These are phyloP conservation scores for Plebejus anna DNA, from an alignment of 2,888 invertebrate species.

Conservation along the genomic window DNA sequence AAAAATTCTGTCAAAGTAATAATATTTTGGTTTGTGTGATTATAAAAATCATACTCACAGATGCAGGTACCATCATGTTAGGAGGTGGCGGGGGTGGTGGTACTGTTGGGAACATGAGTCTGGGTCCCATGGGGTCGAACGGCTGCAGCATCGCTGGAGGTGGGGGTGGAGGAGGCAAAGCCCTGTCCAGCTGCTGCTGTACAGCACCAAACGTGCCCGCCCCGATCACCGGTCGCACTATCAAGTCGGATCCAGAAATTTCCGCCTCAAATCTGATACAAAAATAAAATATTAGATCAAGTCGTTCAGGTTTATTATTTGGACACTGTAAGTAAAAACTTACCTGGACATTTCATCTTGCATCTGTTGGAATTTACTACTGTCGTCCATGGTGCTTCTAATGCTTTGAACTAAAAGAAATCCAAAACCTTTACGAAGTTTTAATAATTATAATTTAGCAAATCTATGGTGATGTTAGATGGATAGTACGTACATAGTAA, in stretches of 20 bases:
- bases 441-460: constrained; percentile 48
- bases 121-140: constrained; percentile 50
- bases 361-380: constrained; percentile 86
- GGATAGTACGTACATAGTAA: constrained; percentile 35
- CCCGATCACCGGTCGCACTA: constrained; percentile 84
- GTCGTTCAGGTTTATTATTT: not conserved
- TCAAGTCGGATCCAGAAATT: constrained; percentile 83
- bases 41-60: constrained; percentile 62
- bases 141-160: constrained; percentile 55
- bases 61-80: constrained; percentile 85
- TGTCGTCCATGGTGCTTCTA: constrained; percentile 65
- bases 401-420: constrained; percentile 69
- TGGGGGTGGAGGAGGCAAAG: constrained; percentile 61
- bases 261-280: constrained; percentile 91
- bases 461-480: constrained; percentile 40
- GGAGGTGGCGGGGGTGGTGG: constrained; percentile 84
- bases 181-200: constrained; percentile 83
- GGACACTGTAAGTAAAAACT: constrained; percentile 34
- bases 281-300: not conserved
- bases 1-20: too few species aligned
- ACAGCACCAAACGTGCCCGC: constrained; percentile 86
- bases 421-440: constrained; percentile 73
- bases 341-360: constrained; percentile 96
- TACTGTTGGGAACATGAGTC: constrained; percentile 79
- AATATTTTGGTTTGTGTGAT: too few species aligned